Conservation (phyloP, 1,140 invertebrate species). For the Reticulitermes speratus region DNA sequence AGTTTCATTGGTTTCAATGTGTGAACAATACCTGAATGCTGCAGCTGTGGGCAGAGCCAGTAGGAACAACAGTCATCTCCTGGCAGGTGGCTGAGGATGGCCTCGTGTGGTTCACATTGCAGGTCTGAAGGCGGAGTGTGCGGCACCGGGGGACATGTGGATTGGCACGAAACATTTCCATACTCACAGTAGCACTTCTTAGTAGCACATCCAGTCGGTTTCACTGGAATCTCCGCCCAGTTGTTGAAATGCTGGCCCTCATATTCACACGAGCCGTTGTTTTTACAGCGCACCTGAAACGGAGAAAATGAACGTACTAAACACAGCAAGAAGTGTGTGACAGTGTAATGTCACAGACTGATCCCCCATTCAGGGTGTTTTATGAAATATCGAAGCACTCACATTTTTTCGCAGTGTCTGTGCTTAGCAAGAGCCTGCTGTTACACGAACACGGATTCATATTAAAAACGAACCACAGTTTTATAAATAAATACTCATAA, state of each 20-base stretch:
- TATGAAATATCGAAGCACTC: too few relatives aligned
- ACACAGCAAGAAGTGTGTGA: too few relatives aligned
- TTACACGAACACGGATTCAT: too few relatives aligned
- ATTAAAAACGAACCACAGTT: too few relatives aligned
- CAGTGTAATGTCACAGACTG: too few relatives aligned
- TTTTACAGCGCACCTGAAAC: conserved; percentile 61
- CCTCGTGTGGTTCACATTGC: conserved; percentile 64
- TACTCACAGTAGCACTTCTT: conserved; percentile 82
- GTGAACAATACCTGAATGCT: neutral
- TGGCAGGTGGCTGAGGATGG: conserved; percentile 65
- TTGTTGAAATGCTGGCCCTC: conserved; percentile 61
- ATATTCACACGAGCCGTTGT: conserved; percentile 74
- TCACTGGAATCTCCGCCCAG: conserved; percentile 56
- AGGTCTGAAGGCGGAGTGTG: conserved; percentile 70
- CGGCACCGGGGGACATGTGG: conserved; percentile 71
- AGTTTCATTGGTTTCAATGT: too few relatives aligned
- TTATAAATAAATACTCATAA: too few relatives aligned
- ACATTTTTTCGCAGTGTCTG: too few relatives aligned
- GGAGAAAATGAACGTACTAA: too few relatives aligned
- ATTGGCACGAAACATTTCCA: conserved; percentile 80
- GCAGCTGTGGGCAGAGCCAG: conserved; percentile 59
- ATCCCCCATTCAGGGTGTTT: too few relatives aligned
- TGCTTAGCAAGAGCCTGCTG: too few relatives aligned
- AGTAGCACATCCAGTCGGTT: conserved; percentile 77
- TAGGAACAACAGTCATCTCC: conserved; percentile 74